Evolutionary conservation across 2,113 vertebrate genomes (phyloP).

Genomic region (Caranx ignobilis): DNA sequence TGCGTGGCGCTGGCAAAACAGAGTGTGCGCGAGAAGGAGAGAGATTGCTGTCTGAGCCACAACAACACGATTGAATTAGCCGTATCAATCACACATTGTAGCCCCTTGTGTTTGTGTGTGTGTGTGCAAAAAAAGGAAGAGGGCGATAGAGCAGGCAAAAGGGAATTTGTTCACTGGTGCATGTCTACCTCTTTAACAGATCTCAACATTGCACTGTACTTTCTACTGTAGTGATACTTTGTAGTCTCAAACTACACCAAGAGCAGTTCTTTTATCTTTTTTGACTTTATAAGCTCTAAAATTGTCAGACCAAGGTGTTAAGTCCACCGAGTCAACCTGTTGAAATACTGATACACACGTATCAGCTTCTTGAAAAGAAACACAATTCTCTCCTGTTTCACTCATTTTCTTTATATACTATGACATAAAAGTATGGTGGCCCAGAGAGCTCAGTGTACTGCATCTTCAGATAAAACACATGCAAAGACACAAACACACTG

Average conservation of each 20-base stretch:
- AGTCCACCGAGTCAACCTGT: neutral
- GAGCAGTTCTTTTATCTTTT: neutral
- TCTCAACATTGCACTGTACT: neutral
- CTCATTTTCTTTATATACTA: neutral
- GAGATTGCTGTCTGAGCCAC: slow-evolving; percentile 44
- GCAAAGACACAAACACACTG: too few relatives aligned
- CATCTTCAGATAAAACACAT: too few relatives aligned
- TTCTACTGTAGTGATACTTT: neutral
- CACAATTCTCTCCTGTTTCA: neutral
- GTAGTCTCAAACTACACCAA: neutral
- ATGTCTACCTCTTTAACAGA: neutral
- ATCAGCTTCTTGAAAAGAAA: neutral
- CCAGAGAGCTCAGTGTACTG: too few relatives aligned
- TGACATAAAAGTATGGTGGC: neutral
- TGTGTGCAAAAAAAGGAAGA: neutral
- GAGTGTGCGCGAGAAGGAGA: slow-evolving; percentile 33
- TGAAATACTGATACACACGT: neutral
- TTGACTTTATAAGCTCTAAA: neutral
- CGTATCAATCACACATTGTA: slow-evolving; percentile 50
- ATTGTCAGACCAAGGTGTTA: too few relatives aligned
- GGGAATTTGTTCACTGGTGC: slow-evolving; percentile 15
- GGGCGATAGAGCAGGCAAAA: neutral
- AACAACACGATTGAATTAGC: slow-evolving; percentile 58
- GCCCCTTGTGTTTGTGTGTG: neutral
- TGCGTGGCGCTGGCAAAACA: slow-evolving; percentile 35